phyloP scores from a whole-genome alignment of 2,888 invertebrate species.

The Drosophila tripunctata region DNA sequence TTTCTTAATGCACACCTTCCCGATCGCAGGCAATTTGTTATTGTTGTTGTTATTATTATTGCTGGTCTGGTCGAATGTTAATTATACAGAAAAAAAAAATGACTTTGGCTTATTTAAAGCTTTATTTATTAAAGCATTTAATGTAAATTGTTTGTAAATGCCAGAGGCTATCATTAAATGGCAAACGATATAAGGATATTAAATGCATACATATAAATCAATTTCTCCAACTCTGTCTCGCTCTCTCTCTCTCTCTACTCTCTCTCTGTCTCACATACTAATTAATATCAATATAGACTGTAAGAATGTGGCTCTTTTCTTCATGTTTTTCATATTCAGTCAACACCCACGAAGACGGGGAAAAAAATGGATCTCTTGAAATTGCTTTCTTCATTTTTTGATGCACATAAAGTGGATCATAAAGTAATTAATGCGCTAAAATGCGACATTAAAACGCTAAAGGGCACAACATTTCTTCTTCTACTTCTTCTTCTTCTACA shows the following conservation, averaged over 20 bases:
- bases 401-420: conserved; percentile 77
- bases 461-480: conserved; percentile 64
- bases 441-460: conserved; percentile 81
- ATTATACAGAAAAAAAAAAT: conserved; percentile 57
- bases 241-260: neutral
- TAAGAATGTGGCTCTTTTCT: conserved; percentile 28
- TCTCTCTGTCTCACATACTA: conserved; percentile 27
- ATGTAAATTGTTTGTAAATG: conserved; percentile 78
- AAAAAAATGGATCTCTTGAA: neutral
- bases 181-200: conserved; percentile 50
- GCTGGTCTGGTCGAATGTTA: conserved; percentile 43
- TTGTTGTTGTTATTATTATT: conserved; percentile 67
- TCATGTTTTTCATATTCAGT: conserved; percentile 30
- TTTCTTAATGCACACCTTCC: conserved; percentile 67
- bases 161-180: conserved; percentile 70
- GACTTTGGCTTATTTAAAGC: conserved; percentile 67
- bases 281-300: conserved; percentile 66
- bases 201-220: conserved; percentile 60
- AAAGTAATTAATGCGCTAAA: conserved; percentile 83
- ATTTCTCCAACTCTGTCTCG: conserved; percentile 25
- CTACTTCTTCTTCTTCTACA: conserved; percentile 57
- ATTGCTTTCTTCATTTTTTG: conserved; percentile 50
- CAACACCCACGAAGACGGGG: conserved; percentile 68
- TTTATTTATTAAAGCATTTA: conserved; percentile 79
- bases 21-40: conserved; percentile 67